Percentiles rank a stretch among this genome's conserved stretches.
These are phyloP conservation scores for Heliconius hewitsoni DNA, from an alignment of 1,140 invertebrate genomes.

Conservation along the genomic window DNA sequence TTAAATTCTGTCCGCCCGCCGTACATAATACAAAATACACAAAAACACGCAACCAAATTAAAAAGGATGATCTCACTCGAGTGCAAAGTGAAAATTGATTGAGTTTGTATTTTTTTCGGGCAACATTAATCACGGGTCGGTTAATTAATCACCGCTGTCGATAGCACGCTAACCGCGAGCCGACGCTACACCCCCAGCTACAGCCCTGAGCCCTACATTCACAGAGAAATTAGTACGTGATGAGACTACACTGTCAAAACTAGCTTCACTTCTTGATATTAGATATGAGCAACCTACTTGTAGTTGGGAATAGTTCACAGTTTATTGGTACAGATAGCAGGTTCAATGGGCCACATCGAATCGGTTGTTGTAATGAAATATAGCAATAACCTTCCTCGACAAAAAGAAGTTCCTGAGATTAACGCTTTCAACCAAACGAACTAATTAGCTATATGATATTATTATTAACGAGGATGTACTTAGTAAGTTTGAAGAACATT, in stretches of 20 bases:
- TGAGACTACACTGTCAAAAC: constrained; percentile 14
- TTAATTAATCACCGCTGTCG: constrained; percentile 51
- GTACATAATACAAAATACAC: background rate
- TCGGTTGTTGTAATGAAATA: no score
- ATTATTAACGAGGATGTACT: no score
- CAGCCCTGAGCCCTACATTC: constrained; percentile 7
- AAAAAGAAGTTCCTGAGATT: no score
- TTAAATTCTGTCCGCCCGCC: background rate
- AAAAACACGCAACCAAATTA: background rate
- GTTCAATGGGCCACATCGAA: no score
- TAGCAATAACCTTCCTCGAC: no score
- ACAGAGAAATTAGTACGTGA: constrained; percentile 36
- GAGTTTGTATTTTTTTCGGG: constrained; percentile 42
- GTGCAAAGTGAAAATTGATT: constrained; percentile 35
- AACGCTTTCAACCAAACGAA: no score
- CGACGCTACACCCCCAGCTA: constrained; percentile 17
- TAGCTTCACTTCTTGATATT: background rate
- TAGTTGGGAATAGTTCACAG: no score
- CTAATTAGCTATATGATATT: no score
- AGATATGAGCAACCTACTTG: background rate
- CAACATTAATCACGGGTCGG: constrained; percentile 44
- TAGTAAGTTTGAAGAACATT: no score
- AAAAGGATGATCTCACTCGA: background rate
- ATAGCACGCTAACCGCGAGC: constrained; percentile 45
- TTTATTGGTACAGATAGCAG: no score